These are phyloP conservation scores for Rhinoptilus africanus DNA, from an alignment of 2,113 vertebrate species.

Conservation along the genomic window DNA sequence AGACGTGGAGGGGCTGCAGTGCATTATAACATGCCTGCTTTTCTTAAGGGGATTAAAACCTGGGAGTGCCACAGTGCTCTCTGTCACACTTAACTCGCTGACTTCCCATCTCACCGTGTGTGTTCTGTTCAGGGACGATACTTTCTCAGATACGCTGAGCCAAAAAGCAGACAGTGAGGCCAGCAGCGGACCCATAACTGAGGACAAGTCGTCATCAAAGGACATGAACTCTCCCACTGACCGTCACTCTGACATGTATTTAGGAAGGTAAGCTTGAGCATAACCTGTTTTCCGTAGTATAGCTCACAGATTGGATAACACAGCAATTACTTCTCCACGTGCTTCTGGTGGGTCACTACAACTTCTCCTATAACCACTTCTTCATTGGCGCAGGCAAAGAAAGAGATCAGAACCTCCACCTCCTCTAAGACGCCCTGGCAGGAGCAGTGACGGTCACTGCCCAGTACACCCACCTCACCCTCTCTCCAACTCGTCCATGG, in stretches of 20 bases:
- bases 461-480: slow-evolving; percentile 85
- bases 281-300: neutral
- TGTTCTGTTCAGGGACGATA: slow-evolving; percentile 86
- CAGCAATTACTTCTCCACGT: neutral
- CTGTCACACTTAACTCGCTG: neutral
- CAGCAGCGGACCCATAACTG: slow-evolving; percentile 90
- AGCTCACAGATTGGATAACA: neutral
- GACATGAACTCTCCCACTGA: slow-evolving; percentile 90
- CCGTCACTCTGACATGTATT: slow-evolving; percentile 84
- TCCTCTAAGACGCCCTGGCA: slow-evolving; percentile 85
- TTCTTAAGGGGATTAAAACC: neutral
- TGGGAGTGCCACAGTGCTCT: neutral
- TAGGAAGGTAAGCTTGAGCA: slow-evolving; percentile 78
- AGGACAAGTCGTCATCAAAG: slow-evolving; percentile 92
- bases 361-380: neutral
- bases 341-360: neutral
- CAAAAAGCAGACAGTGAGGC: slow-evolving; percentile 97
- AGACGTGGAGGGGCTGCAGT: neutral
- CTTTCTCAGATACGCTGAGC: slow-evolving; percentile 95
- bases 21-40: neutral
- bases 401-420: slow-evolving; percentile 88
- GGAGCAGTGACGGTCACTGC: slow-evolving; percentile 87
- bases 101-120: neutral
- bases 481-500: slow-evolving; percentile 81
- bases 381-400: slow-evolving; percentile 78